phyloP scores from a whole-genome alignment of 2,113 vertebrate genomes.

The Hylia prasina region DNA sequence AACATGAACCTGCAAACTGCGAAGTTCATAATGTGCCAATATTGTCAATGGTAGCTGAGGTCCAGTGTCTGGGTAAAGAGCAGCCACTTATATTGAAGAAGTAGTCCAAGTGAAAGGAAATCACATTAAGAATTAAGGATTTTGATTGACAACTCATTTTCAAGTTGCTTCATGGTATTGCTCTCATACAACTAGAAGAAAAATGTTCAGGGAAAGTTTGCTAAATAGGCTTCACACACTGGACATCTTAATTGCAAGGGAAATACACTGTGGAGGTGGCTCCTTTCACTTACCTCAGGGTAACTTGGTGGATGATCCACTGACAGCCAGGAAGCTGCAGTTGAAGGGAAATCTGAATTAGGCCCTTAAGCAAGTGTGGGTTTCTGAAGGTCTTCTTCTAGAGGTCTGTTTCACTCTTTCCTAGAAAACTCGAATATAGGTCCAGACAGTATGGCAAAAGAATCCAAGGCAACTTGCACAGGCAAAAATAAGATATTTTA shows the following conservation, averaged over 20 bases:
- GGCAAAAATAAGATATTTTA: neutral
- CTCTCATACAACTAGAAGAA: neutral
- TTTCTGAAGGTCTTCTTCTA: neutral
- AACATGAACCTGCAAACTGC: neutral
- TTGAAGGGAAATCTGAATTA: neutral
- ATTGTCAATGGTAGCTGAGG: neutral
- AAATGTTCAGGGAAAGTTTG: neutral
- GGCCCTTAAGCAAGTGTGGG: neutral
- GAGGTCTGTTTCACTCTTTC: neutral
- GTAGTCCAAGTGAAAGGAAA: neutral
- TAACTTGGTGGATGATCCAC: neutral
- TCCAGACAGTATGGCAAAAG: neutral
- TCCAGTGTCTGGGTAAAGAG: neutral
- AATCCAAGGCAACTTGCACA: neutral
- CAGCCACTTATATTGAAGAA: neutral
- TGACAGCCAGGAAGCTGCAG: fast-evolving
- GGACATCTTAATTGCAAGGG: neutral
- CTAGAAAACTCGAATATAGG: neutral
- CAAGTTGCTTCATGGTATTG: neutral
- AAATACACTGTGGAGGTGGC: neutral
- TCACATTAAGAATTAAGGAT: neutral
- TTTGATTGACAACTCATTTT: neutral
- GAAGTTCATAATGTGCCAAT: neutral
- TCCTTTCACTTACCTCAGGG: neutral
- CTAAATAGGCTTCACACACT: neutral